Base-by-base conservation (phyloP, 2,888 invertebrate species). In the Actias luna region DNA sequence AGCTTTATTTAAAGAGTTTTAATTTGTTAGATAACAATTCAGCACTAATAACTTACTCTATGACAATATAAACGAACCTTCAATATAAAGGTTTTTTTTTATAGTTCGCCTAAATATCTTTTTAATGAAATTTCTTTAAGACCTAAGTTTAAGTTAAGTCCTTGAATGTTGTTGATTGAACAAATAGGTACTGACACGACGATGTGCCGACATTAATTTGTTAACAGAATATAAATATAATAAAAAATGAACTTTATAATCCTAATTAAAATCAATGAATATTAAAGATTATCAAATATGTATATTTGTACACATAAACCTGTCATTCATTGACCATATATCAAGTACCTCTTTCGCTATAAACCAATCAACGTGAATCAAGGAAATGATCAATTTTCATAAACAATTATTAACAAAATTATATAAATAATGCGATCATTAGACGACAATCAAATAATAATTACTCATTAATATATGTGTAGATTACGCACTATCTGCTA, bases 401-500 rank as follows among this genome's bases (percentile, higher is more conserved):
- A 55, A 55, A 55, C 16, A 55, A 55, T 55, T n/a, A 55, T 55
- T 55, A n/a, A 29, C 16, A 8, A 55, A n/a, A 42, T 14, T 55
- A 55, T 22, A 29, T 55, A 55, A 55, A 55, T 55, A 55, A 55
- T 29, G 55, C 8, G 29, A 14, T 7, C 5, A 55, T 29, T n/a
- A 29, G 8, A 29, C 55, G 55, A 31, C 33, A 29, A 59, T 59
- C 14, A 59, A 58, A 58, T 42, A 63, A 16, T 52, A 63, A 63
- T 63, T 22, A 55, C 22, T 59, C 31, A 31, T 63, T 52, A 63
- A 55, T 52, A 33, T 59, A 59, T 55, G 50, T 18, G n/a, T 33
- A 61, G 25, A 33, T 61, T 55, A 55, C 29, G 29, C 55, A 42
- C 42, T 42, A 12, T 36, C 16, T 55, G 39, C 39, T 63, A 63